These are phyloP conservation scores for Zonitis immaculata DNA, from an alignment of 2,888 invertebrate genomes.

Conservation along the genomic window DNA sequence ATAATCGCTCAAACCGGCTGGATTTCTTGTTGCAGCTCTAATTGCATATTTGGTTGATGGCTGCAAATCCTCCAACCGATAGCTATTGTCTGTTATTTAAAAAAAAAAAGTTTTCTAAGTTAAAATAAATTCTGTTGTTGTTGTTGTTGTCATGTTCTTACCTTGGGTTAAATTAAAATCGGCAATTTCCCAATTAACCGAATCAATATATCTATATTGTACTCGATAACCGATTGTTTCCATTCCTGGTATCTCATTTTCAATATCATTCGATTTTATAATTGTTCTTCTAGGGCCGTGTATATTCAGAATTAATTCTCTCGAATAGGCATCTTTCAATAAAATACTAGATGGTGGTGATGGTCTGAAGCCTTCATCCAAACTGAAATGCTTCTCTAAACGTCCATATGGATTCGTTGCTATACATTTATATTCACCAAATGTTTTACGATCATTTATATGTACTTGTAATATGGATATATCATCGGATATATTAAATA, in stretches of 20 bases:
- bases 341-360: slow-evolving; percentile 46
- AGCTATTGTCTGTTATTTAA: slow-evolving; percentile 51
- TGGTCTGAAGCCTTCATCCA: slow-evolving; percentile 54
- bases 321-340: slow-evolving; percentile 32
- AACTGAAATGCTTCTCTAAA: slow-evolving; percentile 49
- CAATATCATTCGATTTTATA: slow-evolving; percentile 12
- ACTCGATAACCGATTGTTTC: slow-evolving; percentile 36
- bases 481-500: slow-evolving; percentile 27
- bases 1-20: slow-evolving; percentile 51
- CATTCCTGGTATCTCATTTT: slow-evolving; percentile 34
- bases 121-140: no score
- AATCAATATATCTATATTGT: slow-evolving; percentile 31
- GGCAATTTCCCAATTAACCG: slow-evolving; percentile 30
- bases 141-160: no score
- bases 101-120: background rate
- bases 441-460: slow-evolving; percentile 32
- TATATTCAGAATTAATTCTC: slow-evolving; percentile 37
- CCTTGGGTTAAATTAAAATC: slow-evolving; percentile 32
- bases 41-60: slow-evolving; percentile 53
- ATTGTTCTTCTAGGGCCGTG: slow-evolving; percentile 23
- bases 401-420: slow-evolving; percentile 53
- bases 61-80: slow-evolving; percentile 49
- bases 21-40: slow-evolving; percentile 54
- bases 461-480: slow-evolving; percentile 35
- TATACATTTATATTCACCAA: slow-evolving; percentile 54